These are phyloP conservation scores for Rhadinocentrus ornatus DNA, from an alignment of 2,797 vertebrate genomes.

Conservation along the genomic window DNA sequence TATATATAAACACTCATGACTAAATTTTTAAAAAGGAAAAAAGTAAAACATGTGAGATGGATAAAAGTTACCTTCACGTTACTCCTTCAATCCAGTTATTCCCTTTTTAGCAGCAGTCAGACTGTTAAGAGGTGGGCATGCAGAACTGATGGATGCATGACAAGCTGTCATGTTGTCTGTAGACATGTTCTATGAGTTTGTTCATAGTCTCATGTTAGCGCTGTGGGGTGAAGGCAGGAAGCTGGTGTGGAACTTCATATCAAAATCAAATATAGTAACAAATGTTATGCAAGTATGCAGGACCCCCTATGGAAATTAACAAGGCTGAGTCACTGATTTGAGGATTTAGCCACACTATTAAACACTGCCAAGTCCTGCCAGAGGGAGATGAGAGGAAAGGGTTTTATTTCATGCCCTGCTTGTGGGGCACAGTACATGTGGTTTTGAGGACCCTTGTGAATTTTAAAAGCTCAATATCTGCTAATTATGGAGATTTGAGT, in stretches of 20 bases:
- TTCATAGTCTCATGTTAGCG: conserved; percentile 3
- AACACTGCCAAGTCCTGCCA: conserved; percentile 32
- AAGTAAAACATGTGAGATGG: background rate
- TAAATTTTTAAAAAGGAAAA: too few relatives aligned
- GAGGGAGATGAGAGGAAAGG: conserved; percentile 35
- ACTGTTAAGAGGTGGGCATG: background rate
- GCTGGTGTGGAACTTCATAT: conserved; percentile 23
- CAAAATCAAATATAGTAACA: conserved; percentile 32
- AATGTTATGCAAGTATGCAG: conserved; percentile 40
- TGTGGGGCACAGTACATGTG: conserved; percentile 26
- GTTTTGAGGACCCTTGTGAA: conserved; percentile 26
- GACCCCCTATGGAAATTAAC: conserved; percentile 35
- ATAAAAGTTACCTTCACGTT: background rate
- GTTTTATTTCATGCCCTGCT: conserved; percentile 61
- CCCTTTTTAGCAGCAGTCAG: background rate
- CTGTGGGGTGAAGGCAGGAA: conserved; percentile 12
- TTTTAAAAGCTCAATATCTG: conserved; percentile 41
- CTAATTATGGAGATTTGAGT: conserved; percentile 45
- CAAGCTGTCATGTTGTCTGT: background rate
- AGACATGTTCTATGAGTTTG: conserved; percentile 3
- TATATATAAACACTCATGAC: background rate
- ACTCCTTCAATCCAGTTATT: background rate
- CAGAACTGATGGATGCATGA: background rate
- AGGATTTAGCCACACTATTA: conserved; percentile 44
- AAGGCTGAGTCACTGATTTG: conserved; percentile 47